Conservation (phyloP, 2,797 vertebrate species). For the Geotria australis region DNA sequence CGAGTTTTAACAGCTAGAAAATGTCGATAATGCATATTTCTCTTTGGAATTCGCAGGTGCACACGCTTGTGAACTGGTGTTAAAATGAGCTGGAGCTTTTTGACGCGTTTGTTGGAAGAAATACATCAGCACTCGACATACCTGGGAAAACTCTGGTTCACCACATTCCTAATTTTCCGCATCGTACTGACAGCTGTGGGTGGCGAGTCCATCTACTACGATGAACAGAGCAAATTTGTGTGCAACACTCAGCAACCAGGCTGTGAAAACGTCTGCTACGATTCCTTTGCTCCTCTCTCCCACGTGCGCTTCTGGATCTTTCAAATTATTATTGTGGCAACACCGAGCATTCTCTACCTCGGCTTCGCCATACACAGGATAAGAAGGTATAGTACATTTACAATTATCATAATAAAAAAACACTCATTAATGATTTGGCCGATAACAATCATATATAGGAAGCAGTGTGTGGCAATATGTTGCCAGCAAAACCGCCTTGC, state of each 20-base stretch:
- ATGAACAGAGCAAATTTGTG: conserved; percentile 87
- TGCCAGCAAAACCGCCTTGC: no score
- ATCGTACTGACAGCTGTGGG: conserved; percentile 86
- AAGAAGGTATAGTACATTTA: conserved; percentile 15
- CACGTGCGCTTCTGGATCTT: conserved; percentile 98
- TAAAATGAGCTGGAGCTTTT: conserved; percentile 99
- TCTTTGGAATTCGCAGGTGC: no score
- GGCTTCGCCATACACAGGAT: conserved; percentile 90
- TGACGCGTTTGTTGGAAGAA: conserved; percentile 94
- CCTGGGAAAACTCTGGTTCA: conserved; percentile 97
- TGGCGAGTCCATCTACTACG: conserved; percentile 86
- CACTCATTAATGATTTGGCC: no score
- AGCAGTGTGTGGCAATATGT: no score
- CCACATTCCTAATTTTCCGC: conserved; percentile 81
- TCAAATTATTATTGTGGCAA: conserved; percentile 96
- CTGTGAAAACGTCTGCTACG: conserved; percentile 92
- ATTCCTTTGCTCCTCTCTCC: conserved; percentile 75
- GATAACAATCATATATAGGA: no score
- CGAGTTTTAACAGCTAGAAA: no score
- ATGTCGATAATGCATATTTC: no score
- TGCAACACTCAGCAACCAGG: conserved; percentile 96
- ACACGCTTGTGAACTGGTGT: conserved; percentile 7
- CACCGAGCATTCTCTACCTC: conserved; percentile 81
- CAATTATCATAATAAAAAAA: no score
- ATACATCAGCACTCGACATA: conserved; percentile 99